A percentile compares a stretch with the other conserved stretches of the same genome.
phyloP scores from a whole-genome alignment of 2,113 vertebrate genomes.

The Hemicordylus capensis region DNA sequence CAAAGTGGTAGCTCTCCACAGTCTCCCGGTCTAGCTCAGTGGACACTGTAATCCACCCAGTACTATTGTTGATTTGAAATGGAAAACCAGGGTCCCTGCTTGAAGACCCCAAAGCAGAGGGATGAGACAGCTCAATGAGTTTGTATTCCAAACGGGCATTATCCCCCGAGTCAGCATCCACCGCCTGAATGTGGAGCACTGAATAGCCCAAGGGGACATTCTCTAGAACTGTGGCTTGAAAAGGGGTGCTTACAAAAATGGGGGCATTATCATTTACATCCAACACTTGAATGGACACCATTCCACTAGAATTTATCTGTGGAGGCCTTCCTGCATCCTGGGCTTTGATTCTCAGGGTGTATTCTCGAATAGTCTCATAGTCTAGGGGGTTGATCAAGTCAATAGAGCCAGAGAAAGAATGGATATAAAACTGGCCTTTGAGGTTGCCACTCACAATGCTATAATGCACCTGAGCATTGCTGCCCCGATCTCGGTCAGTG shows the following conservation, averaged over 20 bases:
- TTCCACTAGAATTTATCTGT: constrained; percentile 90
- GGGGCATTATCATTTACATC: constrained; percentile 96
- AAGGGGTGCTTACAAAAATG: constrained; percentile 97
- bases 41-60: constrained; percentile 92
- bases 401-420: constrained; percentile 88
- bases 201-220: constrained; percentile 91
- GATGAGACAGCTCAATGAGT: constrained; percentile 77
- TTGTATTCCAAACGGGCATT: constrained; percentile 90
- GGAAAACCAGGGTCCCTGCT: constrained; percentile 77
- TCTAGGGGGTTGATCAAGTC: constrained; percentile 94
- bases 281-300: constrained; percentile 92
- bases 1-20: constrained; percentile 90
- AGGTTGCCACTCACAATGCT: constrained; percentile 96
- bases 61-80: constrained; percentile 94
- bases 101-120: background rate
- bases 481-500: constrained; percentile 88
- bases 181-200: constrained; percentile 93
- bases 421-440: constrained; percentile 94
- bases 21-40: constrained; percentile 90
- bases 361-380: constrained; percentile 91
- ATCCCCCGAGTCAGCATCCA: constrained; percentile 91
- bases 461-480: constrained; percentile 93
- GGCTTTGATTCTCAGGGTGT: constrained; percentile 92
- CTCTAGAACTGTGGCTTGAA: constrained; percentile 93
- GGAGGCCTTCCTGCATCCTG: constrained; percentile 96